Evolutionary conservation across 2,113 vertebrate species (phyloP).

Genomic region (Raja brachyura): DNA sequence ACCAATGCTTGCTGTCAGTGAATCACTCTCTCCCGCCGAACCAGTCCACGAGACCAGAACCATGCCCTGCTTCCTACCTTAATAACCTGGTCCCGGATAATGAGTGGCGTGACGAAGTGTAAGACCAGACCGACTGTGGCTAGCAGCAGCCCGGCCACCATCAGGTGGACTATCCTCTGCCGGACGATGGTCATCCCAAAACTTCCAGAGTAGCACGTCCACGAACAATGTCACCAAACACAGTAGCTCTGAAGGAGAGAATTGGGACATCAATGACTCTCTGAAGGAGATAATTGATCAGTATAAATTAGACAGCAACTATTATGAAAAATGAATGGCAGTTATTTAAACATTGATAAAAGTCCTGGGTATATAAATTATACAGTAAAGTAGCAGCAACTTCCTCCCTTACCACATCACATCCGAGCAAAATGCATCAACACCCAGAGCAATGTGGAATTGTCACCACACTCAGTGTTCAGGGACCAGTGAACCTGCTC

Average conservation of each 20-base stretch:
- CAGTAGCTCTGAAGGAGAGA: too few species aligned
- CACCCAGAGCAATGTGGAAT: background rate
- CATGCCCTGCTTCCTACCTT: conserved; percentile 53
- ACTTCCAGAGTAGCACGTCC: too few species aligned
- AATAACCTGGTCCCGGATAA: conserved; percentile 61
- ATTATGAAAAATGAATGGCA: too few species aligned
- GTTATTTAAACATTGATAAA: background rate
- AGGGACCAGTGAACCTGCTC: background rate
- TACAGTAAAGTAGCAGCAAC: background rate
- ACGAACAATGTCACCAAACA: too few species aligned
- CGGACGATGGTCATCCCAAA: conserved; percentile 1
- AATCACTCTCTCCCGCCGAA: too few species aligned
- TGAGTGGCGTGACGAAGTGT: conserved; percentile 51
- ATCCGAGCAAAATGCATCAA: background rate
- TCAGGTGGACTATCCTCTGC: background rate
- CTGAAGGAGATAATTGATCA: background rate
- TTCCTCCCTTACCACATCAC: background rate
- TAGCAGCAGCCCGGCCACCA: conserved; percentile 50
- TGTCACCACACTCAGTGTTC: background rate
- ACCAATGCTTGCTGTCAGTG: too few species aligned
- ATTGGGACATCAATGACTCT: background rate
- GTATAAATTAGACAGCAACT: background rate
- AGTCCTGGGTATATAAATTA: background rate
- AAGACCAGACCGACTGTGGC: conserved; percentile 52
- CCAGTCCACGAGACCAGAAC: too few species aligned